Conservation (phyloP, 1,140 invertebrate genomes). For the Centruroides sculpturatus region DNA sequence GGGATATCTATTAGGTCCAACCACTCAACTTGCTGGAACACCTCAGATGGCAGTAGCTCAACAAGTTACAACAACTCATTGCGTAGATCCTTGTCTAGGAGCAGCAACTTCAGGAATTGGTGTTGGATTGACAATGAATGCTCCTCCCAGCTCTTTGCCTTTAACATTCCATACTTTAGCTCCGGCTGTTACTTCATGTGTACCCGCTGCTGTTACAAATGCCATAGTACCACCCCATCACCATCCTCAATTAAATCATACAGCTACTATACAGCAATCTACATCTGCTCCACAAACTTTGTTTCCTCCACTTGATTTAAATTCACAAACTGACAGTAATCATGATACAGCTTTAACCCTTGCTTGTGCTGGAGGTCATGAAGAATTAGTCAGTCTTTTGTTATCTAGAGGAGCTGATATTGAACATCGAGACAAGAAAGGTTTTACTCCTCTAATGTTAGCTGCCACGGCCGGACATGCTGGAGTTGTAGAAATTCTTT, state of each 20-base stretch:
- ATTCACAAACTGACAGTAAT: constrained; percentile 94
- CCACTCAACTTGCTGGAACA: constrained; percentile 9
- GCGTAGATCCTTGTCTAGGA: constrained; percentile 2
- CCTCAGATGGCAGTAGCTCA: constrained; percentile 7
- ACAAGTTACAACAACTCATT: background rate
- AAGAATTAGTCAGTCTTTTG: constrained; percentile 83
- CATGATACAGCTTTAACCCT: constrained; percentile 95
- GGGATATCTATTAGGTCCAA: constrained; percentile 8
- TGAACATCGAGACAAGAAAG: constrained; percentile 97
- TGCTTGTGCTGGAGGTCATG: constrained; percentile 92
- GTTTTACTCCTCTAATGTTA: constrained; percentile 92
- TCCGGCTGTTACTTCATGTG: constrained; percentile 3
- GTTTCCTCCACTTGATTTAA: constrained; percentile 50
- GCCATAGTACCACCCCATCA: constrained; percentile 4
- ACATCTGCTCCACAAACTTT: constrained; percentile 6
- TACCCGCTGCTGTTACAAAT: constrained; percentile 3
- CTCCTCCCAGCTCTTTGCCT: constrained; percentile 8
- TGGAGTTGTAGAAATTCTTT: constrained; percentile 67
- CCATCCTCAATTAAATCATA: constrained; percentile 6
- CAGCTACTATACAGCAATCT: constrained; percentile 2
- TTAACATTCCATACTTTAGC: constrained; percentile 20
- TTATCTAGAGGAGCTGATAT: constrained; percentile 82
- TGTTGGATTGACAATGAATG: constrained; percentile 7
- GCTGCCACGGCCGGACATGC: constrained; percentile 95
- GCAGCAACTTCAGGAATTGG: constrained; percentile 1